phyloP scores from a whole-genome alignment of 2,797 vertebrate genomes.

The Aldrovandia affinis region DNA sequence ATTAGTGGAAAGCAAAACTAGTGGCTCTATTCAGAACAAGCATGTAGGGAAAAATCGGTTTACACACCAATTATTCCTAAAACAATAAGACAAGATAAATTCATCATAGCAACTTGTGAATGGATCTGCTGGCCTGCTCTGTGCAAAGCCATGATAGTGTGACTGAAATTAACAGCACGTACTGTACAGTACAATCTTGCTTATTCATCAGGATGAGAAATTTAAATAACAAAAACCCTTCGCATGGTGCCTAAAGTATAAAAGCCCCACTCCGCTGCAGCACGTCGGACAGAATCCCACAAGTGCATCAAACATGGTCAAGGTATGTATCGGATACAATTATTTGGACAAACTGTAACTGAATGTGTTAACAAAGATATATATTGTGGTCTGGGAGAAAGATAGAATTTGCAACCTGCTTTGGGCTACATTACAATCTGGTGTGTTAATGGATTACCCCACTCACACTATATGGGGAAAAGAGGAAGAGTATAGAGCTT shows the following conservation, averaged over 20 bases:
- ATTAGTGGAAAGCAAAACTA: background rate
- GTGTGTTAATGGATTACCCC: background rate
- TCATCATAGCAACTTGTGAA: background rate
- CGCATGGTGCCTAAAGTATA: conserved; percentile 63
- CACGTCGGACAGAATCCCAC: background rate
- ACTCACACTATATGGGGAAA: background rate
- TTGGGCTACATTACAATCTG: background rate
- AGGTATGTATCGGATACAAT: background rate
- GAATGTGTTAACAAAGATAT: background rate
- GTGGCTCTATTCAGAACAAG: background rate
- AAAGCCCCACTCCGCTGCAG: conserved; percentile 50
- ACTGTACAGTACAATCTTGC: conserved; percentile 59
- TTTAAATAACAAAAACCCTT: conserved; percentile 72
- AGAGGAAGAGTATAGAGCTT: too few species aligned
- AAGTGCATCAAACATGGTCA: conserved; percentile 4
- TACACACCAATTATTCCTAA: too few species aligned
- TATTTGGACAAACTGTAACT: background rate
- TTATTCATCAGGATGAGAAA: conserved; percentile 72
- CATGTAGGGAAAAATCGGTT: too few species aligned
- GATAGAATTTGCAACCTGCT: background rate
- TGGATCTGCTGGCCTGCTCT: background rate
- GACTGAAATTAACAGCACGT: background rate
- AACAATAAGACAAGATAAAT: background rate
- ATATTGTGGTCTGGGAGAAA: background rate
- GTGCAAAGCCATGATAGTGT: background rate